Conservation (phyloP, 2,113 vertebrate species). For the Rostratula benghalensis region DNA sequence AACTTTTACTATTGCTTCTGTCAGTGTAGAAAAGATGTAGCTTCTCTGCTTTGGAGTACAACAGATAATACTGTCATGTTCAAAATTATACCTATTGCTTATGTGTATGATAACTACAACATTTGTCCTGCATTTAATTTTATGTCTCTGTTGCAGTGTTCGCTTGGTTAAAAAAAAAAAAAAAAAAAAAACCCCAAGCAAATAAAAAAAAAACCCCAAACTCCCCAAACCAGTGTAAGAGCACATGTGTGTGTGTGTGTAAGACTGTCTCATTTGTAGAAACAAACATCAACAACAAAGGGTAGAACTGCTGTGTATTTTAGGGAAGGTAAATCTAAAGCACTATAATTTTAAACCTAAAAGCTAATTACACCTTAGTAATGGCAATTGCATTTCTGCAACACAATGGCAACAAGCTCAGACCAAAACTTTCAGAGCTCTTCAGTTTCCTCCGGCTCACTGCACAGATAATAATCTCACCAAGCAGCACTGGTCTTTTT, state of each 20-base stretch:
- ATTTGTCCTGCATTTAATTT: constrained; percentile 3
- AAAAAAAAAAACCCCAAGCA: background rate
- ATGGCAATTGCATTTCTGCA: background rate
- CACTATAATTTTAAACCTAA: background rate
- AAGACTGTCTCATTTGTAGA: background rate
- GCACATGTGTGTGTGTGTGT: background rate
- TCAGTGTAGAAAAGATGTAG: constrained; percentile 10
- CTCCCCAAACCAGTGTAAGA: background rate
- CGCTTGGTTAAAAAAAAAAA: background rate
- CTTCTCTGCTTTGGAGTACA: constrained; percentile 13
- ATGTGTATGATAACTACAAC: background rate
- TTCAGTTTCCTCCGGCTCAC: background rate
- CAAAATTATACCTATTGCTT: constrained; percentile 26
- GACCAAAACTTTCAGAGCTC: background rate
- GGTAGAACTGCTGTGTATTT: background rate
- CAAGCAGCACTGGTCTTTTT: background rate
- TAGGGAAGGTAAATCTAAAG: background rate
- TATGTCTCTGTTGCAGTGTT: background rate
- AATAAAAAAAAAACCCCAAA: background rate
- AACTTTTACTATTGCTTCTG: constrained; percentile 51
- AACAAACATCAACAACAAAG: background rate
- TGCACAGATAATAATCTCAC: background rate
- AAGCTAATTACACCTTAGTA: background rate
- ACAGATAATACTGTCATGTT: background rate
- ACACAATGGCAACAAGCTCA: background rate